Evolutionary conservation across 2,797 vertebrate species (phyloP), one percentile per base, ranked within the genome.

Genomic region (Poecilia picta): DNA sequence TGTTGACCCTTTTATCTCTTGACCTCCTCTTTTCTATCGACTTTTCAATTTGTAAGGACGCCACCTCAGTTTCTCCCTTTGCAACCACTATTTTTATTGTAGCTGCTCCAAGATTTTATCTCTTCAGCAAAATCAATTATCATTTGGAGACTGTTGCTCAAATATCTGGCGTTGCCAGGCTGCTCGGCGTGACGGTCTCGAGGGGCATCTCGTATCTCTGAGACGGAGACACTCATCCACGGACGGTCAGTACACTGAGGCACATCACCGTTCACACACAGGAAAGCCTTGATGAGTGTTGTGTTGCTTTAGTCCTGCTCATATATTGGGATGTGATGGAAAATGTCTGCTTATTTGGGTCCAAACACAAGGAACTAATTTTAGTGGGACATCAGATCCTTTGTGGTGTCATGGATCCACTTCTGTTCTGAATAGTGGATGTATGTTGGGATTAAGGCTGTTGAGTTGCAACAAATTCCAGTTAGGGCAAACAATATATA

Each of bases 141-240:
- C 55, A 6, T 59, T 33, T 16, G 28, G 59, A 18, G 20, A 45
- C 28, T 3, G 39, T 72, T 68, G 47, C 31, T 25, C 31, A 66
- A 80, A 76, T 59, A 73, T 70, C 70, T n/a, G 43, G 18, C 64
- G 36, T 33, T 41, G 66, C 18, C 0, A 15, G 31, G 76, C 62
- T 74, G 39, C 23, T 45, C 51, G 33, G 66, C 76, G 71, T 15
- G 59, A 64, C 15, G 8, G 36, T 66, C 57, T 70, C 39, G 41
- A 49, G 76, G 68, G 75, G 68, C 41, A 73, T 57, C 74, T 57
- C 47, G 49, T 62, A 59, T 76, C 68, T 49, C 82, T 71, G 16
- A 25, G 62, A 70, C 10, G 51, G 71, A 3, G 75, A 66, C 55
- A 39, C 73, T 75, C 49, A 73, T 23, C 82, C 59, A 36, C 41